A percentile compares a stretch with the other conserved stretches of the same genome.
Conservation (phyloP, 2,888 invertebrate species). For the Lepidochrysops patricia region DNA sequence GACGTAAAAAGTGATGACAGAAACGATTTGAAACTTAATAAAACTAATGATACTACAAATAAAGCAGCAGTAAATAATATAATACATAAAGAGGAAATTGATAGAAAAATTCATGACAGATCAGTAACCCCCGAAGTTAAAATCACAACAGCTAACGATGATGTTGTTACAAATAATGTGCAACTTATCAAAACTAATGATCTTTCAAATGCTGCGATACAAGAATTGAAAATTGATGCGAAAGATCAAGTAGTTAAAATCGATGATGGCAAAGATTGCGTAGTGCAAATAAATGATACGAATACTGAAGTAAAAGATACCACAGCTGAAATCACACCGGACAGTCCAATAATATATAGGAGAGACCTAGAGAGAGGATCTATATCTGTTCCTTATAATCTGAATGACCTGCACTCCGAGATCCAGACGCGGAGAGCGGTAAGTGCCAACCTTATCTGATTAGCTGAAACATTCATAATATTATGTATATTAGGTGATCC, state of each 20-base stretch:
- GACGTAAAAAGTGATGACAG: background rate
- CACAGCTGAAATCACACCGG: conserved; percentile 21
- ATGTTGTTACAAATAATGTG: background rate
- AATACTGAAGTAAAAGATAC: conserved; percentile 1
- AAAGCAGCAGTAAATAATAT: background rate
- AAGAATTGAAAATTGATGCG: too few species aligned
- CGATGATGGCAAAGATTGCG: background rate
- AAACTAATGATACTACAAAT: background rate
- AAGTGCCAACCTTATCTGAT: background rate
- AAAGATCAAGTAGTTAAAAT: background rate
- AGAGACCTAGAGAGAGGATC: conserved; percentile 71
- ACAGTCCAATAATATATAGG: conserved; percentile 36
- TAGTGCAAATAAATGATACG: background rate
- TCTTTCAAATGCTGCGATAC: too few species aligned
- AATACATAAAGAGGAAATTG: background rate
- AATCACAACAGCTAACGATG: too few species aligned
- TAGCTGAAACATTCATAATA: background rate
- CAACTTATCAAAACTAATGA: too few species aligned
- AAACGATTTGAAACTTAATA: background rate
- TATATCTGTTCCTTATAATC: conserved; percentile 74
- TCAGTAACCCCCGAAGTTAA: too few species aligned
- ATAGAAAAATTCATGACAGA: too few species aligned
- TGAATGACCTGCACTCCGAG: conserved; percentile 10
- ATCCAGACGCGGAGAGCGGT: background rate
- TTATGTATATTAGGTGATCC: background rate